Evolutionary conservation across 2,888 invertebrate genomes (phyloP).

Genomic region (Mystacides longicornis): DNA sequence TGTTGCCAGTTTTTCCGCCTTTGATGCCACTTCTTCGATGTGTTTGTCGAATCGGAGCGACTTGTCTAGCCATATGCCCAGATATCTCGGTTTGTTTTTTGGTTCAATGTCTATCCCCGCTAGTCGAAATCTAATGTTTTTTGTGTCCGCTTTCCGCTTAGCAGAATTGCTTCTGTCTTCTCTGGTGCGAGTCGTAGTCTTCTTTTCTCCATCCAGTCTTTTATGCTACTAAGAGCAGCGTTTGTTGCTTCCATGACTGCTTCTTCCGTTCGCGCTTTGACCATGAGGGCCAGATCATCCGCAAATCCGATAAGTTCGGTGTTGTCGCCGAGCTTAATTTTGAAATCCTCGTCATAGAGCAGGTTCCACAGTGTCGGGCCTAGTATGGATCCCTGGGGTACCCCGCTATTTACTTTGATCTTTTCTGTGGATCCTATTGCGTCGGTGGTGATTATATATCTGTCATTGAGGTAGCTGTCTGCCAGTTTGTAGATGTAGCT

Average conservation of each 20-base stretch:
- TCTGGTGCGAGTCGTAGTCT: background rate
- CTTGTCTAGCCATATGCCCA: background rate
- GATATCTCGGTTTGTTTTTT: background rate
- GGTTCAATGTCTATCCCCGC: background rate
- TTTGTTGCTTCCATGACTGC: background rate
- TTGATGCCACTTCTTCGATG: background rate
- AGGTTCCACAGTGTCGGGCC: no score
- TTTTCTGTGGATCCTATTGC: background rate
- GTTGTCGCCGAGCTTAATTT: background rate
- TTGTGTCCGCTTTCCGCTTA: background rate
- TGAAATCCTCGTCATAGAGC: background rate
- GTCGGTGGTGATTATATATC: background rate
- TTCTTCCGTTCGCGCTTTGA: background rate
- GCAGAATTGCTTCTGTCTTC: background rate
- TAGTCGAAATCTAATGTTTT: background rate
- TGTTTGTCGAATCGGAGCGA: background rate
- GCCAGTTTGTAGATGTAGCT: background rate
- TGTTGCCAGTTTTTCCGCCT: background rate
- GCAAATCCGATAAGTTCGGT: background rate
- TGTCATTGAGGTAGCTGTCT: background rate
- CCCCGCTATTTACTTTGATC: background rate
- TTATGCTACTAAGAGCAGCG: background rate
- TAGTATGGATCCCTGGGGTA: conserved; percentile 1
- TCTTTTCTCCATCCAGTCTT: background rate
- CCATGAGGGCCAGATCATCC: background rate